Evolutionary conservation across 2,113 vertebrate genomes (phyloP).

Genomic region (Paramormyrops kingsleyae): DNA sequence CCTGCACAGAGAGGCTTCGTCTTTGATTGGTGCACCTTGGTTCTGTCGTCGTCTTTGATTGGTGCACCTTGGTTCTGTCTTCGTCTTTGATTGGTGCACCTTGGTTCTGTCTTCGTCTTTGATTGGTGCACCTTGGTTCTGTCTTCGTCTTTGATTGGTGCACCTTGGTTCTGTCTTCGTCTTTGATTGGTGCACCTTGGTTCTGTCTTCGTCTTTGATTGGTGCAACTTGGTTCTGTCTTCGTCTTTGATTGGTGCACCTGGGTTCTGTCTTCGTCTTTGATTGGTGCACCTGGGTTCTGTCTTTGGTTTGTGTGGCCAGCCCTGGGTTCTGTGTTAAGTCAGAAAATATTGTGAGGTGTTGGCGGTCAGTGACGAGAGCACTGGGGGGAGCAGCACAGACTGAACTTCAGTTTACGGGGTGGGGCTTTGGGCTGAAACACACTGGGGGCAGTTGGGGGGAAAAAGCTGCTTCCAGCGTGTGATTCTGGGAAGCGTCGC

Average conservation of each 20-base stretch:
- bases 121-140: not conserved
- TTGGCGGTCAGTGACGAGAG: not conserved
- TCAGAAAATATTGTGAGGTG: not conserved
- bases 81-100: not conserved
- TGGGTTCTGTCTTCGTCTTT: not conserved
- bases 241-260: not conserved
- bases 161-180: not conserved
- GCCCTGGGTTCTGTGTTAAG: not conserved
- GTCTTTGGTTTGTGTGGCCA: not conserved
- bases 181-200: not conserved
- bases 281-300: not conserved
- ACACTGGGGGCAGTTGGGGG: not conserved
- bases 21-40: not conserved
- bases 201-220: not conserved
- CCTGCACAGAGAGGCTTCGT: not conserved
- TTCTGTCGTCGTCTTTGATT: not conserved
- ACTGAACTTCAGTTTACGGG: not conserved
- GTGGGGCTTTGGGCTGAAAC: not conserved
- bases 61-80: not conserved
- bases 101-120: not conserved
- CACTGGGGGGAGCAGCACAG: not conserved
- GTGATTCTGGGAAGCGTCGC: not conserved
- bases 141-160: not conserved
- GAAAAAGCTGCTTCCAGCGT: not conserved
- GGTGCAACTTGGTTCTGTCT: not conserved